Conservation (phyloP, 2,113 vertebrate genomes). For the Callopanchax toddi region DNA sequence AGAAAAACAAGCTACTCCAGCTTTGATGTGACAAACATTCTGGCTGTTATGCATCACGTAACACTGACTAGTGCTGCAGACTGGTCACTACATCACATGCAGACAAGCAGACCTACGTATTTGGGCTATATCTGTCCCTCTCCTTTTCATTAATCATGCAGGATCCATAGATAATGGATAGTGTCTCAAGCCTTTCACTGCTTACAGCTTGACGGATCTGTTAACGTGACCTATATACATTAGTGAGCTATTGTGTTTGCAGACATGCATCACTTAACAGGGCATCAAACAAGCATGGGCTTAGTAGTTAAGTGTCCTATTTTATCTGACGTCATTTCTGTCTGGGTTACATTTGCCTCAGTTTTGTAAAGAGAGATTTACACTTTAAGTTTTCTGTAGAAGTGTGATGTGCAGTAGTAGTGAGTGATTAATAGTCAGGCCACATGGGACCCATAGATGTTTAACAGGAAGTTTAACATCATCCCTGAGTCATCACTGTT, state of each 20-base stretch:
- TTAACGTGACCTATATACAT: constrained; percentile 62
- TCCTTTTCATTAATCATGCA: constrained; percentile 62
- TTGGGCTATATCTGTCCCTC: constrained; percentile 38
- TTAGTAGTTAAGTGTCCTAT: not conserved
- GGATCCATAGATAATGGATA: constrained; percentile 70
- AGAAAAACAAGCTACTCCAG: constrained; percentile 19
- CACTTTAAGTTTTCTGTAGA: not conserved
- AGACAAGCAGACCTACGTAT: constrained; percentile 32
- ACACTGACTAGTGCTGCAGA: constrained; percentile 21
- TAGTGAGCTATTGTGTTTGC: constrained; percentile 18
- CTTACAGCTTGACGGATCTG: constrained; percentile 57
- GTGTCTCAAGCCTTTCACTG: constrained; percentile 58
- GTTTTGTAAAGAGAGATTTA: constrained; percentile 1
- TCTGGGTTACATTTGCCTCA: not conserved
- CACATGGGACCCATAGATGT: not conserved
- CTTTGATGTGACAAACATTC: constrained; percentile 11
- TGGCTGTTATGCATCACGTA: not conserved
- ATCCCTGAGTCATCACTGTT: constrained; percentile 20
- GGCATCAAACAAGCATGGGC: constrained; percentile 30
- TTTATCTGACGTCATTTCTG: not conserved
- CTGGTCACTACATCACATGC: constrained; percentile 19
- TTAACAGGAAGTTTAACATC: constrained; percentile 7
- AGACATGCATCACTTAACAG: constrained; percentile 24
- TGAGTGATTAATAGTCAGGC: not conserved
- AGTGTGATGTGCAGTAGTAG: not conserved